Percentiles rank a stretch among this genome's conserved stretches.
Evolutionary conservation across 2,797 vertebrate species (phyloP).

Genomic region (Naso thynnoides): DNA sequence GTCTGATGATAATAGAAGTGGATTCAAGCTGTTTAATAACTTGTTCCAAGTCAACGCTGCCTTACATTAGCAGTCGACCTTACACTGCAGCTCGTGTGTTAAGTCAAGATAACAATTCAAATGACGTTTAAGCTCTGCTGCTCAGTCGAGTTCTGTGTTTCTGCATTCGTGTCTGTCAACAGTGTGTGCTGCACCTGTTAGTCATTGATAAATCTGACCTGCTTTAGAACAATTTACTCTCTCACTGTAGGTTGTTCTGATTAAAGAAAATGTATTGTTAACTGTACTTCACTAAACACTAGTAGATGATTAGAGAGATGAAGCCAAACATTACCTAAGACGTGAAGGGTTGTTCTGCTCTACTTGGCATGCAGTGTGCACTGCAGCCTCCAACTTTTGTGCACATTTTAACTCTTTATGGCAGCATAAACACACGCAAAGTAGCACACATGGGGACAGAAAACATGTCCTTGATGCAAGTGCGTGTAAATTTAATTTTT

Average conservation of each 20-base stretch:
- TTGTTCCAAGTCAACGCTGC: not conserved
- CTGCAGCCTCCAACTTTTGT: slow-evolving; percentile 9
- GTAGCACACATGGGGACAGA: not conserved
- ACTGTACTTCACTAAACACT: not conserved
- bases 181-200: not conserved
- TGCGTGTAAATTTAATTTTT: too few species aligned
- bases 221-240: not conserved
- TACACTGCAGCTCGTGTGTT: not conserved
- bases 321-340: not conserved
- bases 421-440: slow-evolving; percentile 7
- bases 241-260: not conserved
- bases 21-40: not conserved
- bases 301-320: not conserved
- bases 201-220: slow-evolving; percentile 24
- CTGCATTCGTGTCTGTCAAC: not conserved
- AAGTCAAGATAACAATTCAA: slow-evolving; percentile 5
- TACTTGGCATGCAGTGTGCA: slow-evolving; percentile 1
- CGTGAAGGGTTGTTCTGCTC: slow-evolving; percentile 24
- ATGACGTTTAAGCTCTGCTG: slow-evolving; percentile 11
- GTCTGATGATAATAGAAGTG: not conserved
- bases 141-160: not conserved
- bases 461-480: slow-evolving; percentile 16
- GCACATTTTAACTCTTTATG: slow-evolving; percentile 19
- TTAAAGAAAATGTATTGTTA: not conserved
- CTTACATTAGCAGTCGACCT: not conserved